Evolutionary conservation across 2,888 invertebrate species (phyloP).

Genomic region (Emmelina monodactyla): DNA sequence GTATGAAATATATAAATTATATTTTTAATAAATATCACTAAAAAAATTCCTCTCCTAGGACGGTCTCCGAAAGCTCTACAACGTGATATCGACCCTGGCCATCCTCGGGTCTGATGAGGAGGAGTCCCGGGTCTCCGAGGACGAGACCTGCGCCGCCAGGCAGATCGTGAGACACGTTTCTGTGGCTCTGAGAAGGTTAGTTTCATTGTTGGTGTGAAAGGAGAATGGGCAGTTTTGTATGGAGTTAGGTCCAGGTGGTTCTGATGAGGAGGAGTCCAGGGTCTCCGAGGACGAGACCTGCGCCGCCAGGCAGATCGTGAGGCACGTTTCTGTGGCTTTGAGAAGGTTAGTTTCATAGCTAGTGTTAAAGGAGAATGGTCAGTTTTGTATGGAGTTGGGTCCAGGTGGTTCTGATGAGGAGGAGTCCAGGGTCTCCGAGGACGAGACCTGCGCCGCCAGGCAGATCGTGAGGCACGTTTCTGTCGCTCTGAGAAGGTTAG

Average conservation of each 20-base stretch:
- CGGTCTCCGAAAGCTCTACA: constrained; percentile 91
- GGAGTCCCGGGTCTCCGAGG: constrained; percentile 69
- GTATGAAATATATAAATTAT: too few relatives aligned
- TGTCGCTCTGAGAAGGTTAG: constrained; percentile 82
- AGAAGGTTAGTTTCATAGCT: too few relatives aligned
- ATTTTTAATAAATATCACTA: too few relatives aligned
- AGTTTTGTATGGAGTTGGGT: too few relatives aligned
- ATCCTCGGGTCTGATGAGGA: constrained; percentile 80
- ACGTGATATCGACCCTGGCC: constrained; percentile 89
- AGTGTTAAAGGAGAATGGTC: too few relatives aligned
- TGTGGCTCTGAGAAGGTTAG: constrained; percentile 78
- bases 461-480: constrained; percentile 92
- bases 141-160: constrained; percentile 87
- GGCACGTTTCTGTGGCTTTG: constrained; percentile 89
- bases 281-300: constrained; percentile 86
- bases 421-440: constrained; percentile 69
- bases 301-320: constrained; percentile 86
- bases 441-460: constrained; percentile 87
- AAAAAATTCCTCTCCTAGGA: too few relatives aligned
- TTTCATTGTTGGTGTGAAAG: too few relatives aligned
- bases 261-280: constrained; percentile 67
- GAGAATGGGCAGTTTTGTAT: too few relatives aligned
- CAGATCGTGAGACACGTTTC: constrained; percentile 92
- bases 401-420: constrained; percentile 79
- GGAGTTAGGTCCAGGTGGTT: too few relatives aligned